Conservation (phyloP, 2,113 vertebrate species). For the Dolichotis patagonum region DNA sequence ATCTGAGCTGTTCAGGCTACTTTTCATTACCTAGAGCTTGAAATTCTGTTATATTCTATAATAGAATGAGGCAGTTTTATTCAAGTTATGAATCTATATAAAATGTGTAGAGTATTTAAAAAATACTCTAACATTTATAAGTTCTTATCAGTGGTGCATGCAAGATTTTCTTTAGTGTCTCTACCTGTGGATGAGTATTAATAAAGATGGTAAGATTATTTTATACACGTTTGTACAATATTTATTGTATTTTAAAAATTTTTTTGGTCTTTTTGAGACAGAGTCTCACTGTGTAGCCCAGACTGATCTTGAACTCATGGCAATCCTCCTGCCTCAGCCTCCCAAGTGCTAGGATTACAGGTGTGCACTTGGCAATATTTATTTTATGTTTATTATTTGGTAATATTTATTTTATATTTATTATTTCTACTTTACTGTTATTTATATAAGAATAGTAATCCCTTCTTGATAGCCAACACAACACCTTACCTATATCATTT, state of each 20-base stretch:
- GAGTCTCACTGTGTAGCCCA: background rate
- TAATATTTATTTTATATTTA: too few relatives aligned
- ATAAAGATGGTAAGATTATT: constrained; percentile 9
- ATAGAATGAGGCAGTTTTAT: background rate
- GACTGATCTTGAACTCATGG: background rate
- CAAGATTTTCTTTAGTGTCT: constrained; percentile 43
- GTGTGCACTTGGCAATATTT: background rate
- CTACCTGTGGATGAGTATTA: background rate
- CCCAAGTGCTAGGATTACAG: background rate
- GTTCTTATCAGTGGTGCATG: constrained; percentile 3
- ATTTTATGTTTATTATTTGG: too few relatives aligned
- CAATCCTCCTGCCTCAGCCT: background rate
- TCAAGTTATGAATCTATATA: constrained; percentile 18
- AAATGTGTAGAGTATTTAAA: constrained; percentile 34
- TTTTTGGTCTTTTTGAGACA: background rate
- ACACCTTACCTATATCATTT: background rate
- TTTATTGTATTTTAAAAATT: background rate
- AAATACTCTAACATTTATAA: constrained; percentile 26
- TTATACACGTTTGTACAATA: background rate
- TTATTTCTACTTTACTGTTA: background rate
- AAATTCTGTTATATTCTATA: background rate
- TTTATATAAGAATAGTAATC: background rate
- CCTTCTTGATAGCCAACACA: background rate
- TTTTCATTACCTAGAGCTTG: background rate
- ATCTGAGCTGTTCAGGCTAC: constrained; percentile 26